Conservation (phyloP, 2,888 invertebrate genomes). For the Eupithecia insigniata region DNA sequence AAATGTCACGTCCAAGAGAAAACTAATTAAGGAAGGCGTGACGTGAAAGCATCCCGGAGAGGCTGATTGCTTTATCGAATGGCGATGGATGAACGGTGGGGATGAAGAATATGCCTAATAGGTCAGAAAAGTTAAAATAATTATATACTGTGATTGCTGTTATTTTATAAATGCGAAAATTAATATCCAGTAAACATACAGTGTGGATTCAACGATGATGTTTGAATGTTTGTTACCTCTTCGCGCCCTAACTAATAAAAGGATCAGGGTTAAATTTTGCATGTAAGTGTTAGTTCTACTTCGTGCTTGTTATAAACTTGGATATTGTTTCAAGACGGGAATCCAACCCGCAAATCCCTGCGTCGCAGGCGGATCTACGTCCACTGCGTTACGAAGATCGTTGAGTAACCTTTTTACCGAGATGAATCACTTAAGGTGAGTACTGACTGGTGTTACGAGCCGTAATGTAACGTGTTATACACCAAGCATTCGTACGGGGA, state of each 20-base stretch:
- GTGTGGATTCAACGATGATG: background rate
- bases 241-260: background rate
- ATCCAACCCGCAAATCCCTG: background rate
- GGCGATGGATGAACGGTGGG: background rate
- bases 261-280: background rate
- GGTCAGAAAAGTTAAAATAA: background rate
- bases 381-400: too few relatives aligned
- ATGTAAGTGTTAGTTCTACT: background rate
- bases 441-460: too few relatives aligned
- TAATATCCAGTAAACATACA: background rate
- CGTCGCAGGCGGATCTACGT: too few relatives aligned
- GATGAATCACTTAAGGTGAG: too few relatives aligned
- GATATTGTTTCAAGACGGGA: background rate
- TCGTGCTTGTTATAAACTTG: background rate
- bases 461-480: too few relatives aligned
- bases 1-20: background rate
- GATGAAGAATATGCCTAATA: background rate
- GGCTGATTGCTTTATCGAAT: background rate
- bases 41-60: background rate
- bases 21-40: conserved; percentile 2
- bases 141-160: background rate
- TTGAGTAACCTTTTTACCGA: too few relatives aligned
- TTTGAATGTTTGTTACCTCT: too few relatives aligned
- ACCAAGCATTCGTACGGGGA: too few relatives aligned
- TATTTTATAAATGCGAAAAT: background rate